Conservation (phyloP, 2,113 vertebrate genomes). For the Sinosuthora webbiana region DNA sequence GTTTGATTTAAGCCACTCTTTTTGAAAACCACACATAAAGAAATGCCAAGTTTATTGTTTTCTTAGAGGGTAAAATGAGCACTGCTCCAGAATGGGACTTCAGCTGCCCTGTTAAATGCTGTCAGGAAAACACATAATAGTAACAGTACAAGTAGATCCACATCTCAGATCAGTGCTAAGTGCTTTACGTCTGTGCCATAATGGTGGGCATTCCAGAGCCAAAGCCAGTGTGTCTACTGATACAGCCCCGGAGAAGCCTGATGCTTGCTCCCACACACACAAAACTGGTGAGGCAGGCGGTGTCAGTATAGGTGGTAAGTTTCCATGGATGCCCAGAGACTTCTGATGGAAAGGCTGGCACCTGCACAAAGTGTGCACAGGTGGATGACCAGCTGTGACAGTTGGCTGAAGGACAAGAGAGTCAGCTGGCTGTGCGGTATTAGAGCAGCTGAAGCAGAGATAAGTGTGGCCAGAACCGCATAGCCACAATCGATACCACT, state of each 20-base stretch:
- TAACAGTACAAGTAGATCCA: neutral
- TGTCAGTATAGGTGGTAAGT: neutral
- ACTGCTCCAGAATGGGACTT: neutral
- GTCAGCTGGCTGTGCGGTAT: neutral
- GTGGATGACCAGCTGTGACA: neutral
- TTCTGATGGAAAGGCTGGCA: neutral
- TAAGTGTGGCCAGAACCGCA: neutral
- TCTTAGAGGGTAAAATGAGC: neutral
- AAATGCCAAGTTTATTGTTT: neutral
- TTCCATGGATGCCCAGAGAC: neutral
- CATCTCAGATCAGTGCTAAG: neutral
- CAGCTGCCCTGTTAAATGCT: neutral
- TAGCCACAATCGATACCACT: neutral
- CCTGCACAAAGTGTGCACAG: neutral
- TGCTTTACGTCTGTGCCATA: neutral
- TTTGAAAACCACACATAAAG: neutral
- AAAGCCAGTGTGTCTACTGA: neutral
- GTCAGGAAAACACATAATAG: neutral
- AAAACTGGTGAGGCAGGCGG: neutral
- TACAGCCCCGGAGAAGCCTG: neutral
- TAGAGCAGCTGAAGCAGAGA: neutral
- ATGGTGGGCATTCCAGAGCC: neutral
- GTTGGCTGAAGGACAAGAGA: neutral
- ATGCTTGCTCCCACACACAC: neutral
- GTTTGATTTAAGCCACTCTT: neutral